These are phyloP conservation scores for Hesperophylax magnus DNA, from an alignment of 1,140 invertebrate genomes.

Conservation along the genomic window DNA sequence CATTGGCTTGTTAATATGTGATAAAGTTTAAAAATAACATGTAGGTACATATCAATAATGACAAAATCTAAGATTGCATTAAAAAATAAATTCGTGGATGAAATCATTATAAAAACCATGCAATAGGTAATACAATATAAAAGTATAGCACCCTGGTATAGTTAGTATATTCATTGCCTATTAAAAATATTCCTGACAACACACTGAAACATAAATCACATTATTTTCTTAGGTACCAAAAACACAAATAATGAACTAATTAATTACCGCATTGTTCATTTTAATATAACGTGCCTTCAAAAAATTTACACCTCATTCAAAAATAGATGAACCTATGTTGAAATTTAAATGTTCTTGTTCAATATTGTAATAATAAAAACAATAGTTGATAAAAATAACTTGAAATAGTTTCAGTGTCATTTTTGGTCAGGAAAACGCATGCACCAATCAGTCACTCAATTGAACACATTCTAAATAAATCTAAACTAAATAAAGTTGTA, in stretches of 20 bases:
- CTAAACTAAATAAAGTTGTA: constrained; percentile 1
- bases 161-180: constrained; percentile 27
- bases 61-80: no score
- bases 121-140: neutral
- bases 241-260: no score
- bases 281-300: no score
- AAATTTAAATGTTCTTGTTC: no score
- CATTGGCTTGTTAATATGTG: neutral
- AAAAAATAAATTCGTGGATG: no score
- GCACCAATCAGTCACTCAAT: neutral
- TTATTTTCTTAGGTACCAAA: no score
- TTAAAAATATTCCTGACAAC: constrained; percentile 9
- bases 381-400: neutral
- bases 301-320: no score
- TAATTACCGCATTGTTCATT: no score
- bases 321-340: no score
- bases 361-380: no score
- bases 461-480: constrained; percentile 10
- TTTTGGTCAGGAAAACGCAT: neutral
- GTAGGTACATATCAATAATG: no score
- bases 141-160: constrained; percentile 27
- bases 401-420: neutral
- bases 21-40: neutral
- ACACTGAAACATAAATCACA: neutral
- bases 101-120: neutral